Evolutionary conservation across 2,888 invertebrate genomes (phyloP).

Genomic region (Drosophila setosimentum): DNA sequence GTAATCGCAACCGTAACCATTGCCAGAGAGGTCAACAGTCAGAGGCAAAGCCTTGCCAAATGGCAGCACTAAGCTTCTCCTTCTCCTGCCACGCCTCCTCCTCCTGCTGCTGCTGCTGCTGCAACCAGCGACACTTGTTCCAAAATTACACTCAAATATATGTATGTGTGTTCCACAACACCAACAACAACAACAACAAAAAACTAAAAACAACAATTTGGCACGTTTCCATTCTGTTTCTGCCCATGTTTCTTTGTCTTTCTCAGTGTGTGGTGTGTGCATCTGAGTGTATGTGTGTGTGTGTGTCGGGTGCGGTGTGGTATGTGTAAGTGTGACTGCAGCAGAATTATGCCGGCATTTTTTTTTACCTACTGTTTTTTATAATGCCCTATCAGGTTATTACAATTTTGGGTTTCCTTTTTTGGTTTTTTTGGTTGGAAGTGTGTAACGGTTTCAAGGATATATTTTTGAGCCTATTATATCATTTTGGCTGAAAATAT

Average conservation of each 20-base stretch:
- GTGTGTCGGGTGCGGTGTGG: slow-evolving; percentile 16
- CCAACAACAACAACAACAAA: slow-evolving; percentile 27
- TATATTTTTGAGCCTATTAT: not conserved
- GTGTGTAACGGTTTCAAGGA: not conserved
- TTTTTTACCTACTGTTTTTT: slow-evolving; percentile 25
- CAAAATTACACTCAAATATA: slow-evolving; percentile 67
- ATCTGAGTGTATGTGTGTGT: slow-evolving; percentile 12
- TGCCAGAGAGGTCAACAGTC: slow-evolving; percentile 51
- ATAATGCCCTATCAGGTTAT: not conserved
- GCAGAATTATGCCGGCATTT: slow-evolving; percentile 40
- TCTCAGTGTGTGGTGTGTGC: slow-evolving; percentile 17
- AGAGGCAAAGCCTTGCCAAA: slow-evolving; percentile 38
- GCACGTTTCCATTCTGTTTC: slow-evolving; percentile 76
- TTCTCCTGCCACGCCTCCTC: not conserved
- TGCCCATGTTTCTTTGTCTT: slow-evolving; percentile 63
- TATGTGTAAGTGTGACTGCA: slow-evolving; percentile 29
- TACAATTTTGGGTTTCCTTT: not conserved
- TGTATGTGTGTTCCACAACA: slow-evolving; percentile 18
- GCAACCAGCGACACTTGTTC: slow-evolving; percentile 67
- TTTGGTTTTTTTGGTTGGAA: not conserved
- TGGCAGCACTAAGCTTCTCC: slow-evolving; percentile 25
- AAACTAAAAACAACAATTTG: slow-evolving; percentile 60
- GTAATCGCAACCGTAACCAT: slow-evolving; percentile 16
- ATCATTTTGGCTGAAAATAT: accelerated
- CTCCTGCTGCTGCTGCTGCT: slow-evolving; percentile 1